A percentile compares a stretch with the other conserved stretches of the same genome.
Conservation (phyloP, 2,888 invertebrate genomes). For the Trypoxylon attenuatum region DNA sequence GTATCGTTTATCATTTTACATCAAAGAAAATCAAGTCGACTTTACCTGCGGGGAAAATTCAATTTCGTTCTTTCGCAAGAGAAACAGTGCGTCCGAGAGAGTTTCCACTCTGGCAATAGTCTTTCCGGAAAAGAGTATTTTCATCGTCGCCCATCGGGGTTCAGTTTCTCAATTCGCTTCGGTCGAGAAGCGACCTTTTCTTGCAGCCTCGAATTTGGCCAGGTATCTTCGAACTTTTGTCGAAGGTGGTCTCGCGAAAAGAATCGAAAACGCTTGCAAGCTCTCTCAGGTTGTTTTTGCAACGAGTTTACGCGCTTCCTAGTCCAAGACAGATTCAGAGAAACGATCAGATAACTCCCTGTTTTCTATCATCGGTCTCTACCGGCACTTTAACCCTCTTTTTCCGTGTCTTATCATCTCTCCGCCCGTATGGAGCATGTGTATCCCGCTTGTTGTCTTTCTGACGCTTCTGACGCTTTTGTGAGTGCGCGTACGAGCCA, state of each 20-base stretch:
- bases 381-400: neutral
- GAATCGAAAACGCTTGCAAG: constrained; percentile 41
- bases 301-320: constrained; percentile 27
- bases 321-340: neutral
- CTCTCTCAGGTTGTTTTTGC: constrained; percentile 34
- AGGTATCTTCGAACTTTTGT: constrained; percentile 42
- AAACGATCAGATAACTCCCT: constrained; percentile 9
- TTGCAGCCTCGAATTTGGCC: too few relatives aligned
- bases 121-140: too few relatives aligned
- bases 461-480: constrained; percentile 18
- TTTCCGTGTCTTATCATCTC: neutral
- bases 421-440: neutral
- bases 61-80: too few relatives aligned
- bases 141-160: too few relatives aligned
- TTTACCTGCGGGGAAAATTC: too few relatives aligned
- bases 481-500: constrained; percentile 11
- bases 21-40: too few relatives aligned
- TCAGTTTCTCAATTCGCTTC: too few relatives aligned
- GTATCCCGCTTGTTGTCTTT: constrained; percentile 6
- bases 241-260: constrained; percentile 30
- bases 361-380: constrained; percentile 6
- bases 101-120: too few relatives aligned
- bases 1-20: too few relatives aligned
- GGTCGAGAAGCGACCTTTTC: too few relatives aligned
- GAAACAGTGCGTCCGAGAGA: too few relatives aligned